Evolutionary conservation across 2,888 invertebrate species (phyloP).

Genomic region (Apodemia mormo): DNA sequence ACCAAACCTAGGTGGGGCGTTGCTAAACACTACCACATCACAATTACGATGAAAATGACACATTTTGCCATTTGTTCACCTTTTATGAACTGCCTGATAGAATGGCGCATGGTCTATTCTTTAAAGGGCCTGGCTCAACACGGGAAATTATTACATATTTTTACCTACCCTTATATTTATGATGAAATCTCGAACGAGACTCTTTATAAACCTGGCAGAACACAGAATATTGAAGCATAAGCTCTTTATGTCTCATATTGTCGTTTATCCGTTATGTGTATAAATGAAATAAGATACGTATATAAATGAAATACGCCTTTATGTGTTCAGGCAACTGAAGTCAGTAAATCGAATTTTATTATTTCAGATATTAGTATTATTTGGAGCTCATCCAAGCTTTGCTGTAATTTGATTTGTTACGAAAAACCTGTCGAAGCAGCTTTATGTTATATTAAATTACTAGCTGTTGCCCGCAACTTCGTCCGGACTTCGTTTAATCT

Average conservation of each 20-base stretch:
- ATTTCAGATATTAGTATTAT: conserved; percentile 38
- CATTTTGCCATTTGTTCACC: too few relatives aligned
- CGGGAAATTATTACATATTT: too few relatives aligned
- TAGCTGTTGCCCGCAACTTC: too few relatives aligned
- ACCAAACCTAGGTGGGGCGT: too few relatives aligned
- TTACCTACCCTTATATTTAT: not conserved
- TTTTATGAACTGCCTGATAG: too few relatives aligned
- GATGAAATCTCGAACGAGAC: not conserved
- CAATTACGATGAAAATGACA: too few relatives aligned
- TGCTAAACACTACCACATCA: too few relatives aligned
- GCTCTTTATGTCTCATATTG: not conserved
- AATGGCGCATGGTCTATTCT: too few relatives aligned
- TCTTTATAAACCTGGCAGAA: not conserved
- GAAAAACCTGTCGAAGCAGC: not conserved
- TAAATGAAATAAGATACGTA: not conserved
- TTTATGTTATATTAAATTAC: conserved; percentile 17
- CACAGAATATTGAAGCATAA: not conserved
- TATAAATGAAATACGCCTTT: not conserved
- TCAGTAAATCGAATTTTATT: conserved; percentile 31
- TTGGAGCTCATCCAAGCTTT: conserved; percentile 47
- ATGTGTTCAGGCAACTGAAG: conserved; percentile 12
- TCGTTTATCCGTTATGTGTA: not conserved
- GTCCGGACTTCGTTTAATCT: too few relatives aligned
- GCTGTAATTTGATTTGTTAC: not conserved
- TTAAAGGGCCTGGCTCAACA: too few relatives aligned